A percentile compares a stretch with the other conserved stretches of the same genome.
Evolutionary conservation across 2,888 invertebrate genomes (phyloP).

Genomic region (Drosophila anomalipes): DNA sequence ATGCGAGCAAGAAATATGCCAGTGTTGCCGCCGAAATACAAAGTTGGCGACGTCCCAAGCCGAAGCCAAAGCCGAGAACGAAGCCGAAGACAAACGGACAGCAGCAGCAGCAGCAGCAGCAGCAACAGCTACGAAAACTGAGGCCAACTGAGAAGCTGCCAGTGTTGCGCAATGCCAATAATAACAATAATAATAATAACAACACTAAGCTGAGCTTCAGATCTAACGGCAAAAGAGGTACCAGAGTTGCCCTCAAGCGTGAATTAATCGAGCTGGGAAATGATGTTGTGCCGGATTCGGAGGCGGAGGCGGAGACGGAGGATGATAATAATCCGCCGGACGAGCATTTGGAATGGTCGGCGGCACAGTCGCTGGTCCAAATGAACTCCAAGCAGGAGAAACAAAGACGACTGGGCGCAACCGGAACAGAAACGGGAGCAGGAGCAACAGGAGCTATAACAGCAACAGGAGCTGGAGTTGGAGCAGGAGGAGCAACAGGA

Average conservation of each 20-base stretch:
- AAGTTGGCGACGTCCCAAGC: conserved; percentile 72
- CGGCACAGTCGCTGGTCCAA: conserved; percentile 84
- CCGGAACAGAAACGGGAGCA: conserved; percentile 17
- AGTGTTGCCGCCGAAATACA: conserved; percentile 57
- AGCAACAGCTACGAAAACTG: conserved; percentile 50
- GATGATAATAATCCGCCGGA: conserved; percentile 22
- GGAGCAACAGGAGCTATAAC: conserved; percentile 22
- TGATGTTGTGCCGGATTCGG: conserved; percentile 12
- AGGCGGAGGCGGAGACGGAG: background rate
- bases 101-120: conserved; percentile 25
- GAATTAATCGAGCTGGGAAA: conserved; percentile 63
- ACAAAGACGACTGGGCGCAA: conserved; percentile 58
- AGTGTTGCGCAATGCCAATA: conserved; percentile 69
- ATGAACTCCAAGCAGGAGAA: conserved; percentile 84
- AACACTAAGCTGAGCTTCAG: conserved; percentile 56
- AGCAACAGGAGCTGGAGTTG: conserved; percentile 11
- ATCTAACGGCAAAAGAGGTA: conserved; percentile 54
- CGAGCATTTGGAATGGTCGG: conserved; percentile 84
- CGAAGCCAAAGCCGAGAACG: conserved; percentile 48
- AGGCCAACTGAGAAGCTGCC: conserved; percentile 61
- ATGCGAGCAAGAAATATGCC: conserved; percentile 75
- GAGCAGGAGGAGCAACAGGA: conserved; percentile 3
- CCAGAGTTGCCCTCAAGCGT: conserved; percentile 64
- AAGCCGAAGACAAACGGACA: conserved; percentile 22
- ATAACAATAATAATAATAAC: conserved; percentile 57